Evolutionary conservation across 2,113 vertebrate genomes (phyloP).

Genomic region (Cyanoderma ruficeps): DNA sequence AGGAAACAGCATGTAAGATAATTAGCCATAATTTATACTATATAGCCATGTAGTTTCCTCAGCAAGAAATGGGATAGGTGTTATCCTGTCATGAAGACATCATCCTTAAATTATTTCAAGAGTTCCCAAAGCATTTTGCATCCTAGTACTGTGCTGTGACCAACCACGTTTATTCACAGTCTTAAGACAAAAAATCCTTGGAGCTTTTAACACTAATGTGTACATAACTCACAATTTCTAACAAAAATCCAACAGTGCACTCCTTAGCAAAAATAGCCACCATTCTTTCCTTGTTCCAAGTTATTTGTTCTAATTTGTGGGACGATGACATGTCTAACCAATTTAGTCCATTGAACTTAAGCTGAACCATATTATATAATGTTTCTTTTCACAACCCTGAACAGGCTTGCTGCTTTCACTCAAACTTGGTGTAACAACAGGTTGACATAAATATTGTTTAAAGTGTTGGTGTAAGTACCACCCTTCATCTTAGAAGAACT

Average conservation of each 20-base stretch:
- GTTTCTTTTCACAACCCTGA: neutral
- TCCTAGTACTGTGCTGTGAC: neutral
- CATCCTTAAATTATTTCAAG: neutral
- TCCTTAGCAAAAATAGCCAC: neutral
- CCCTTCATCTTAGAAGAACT: neutral
- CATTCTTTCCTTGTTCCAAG: neutral
- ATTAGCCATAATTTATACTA: slow-evolving; percentile 33
- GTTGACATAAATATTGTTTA: neutral
- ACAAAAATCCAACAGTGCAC: neutral
- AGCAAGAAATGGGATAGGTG: neutral
- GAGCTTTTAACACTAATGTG: neutral
- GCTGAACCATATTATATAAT: neutral
- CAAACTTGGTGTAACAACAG: neutral
- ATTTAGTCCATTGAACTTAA: neutral
- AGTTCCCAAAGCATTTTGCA: neutral
- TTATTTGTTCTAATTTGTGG: neutral
- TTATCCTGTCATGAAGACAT: neutral
- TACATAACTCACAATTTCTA: neutral
- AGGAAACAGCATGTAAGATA: slow-evolving; percentile 43
- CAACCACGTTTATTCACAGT: neutral
- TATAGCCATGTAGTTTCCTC: slow-evolving; percentile 4
- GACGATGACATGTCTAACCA: neutral
- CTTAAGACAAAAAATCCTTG: neutral
- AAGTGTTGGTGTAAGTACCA: neutral
- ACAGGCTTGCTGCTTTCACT: neutral